These are phyloP conservation scores for Orycteropus afer DNA, from an alignment of 2,113 vertebrate genomes.

Conservation along the genomic window DNA sequence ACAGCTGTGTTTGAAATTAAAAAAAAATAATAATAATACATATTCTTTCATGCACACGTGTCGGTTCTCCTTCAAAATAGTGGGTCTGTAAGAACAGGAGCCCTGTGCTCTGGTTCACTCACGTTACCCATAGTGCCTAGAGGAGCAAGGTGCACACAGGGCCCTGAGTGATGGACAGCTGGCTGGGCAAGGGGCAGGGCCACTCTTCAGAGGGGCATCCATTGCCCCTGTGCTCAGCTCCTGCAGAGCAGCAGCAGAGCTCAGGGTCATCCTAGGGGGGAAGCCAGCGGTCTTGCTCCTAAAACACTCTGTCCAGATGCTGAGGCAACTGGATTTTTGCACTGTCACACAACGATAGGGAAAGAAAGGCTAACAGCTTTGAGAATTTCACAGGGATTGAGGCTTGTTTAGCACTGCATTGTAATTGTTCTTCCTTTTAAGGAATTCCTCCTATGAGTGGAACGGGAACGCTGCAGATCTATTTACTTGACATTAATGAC, in stretches of 20 bases:
- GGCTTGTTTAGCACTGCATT: neutral
- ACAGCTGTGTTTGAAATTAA: neutral
- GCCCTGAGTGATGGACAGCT: too few species aligned
- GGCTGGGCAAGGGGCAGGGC: accelerated
- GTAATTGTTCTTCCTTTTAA: conserved; percentile 78
- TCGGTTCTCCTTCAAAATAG: neutral
- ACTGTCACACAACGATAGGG: neutral
- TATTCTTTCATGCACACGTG: neutral
- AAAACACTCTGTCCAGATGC: neutral
- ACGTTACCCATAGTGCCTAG: neutral
- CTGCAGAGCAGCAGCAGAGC: neutral
- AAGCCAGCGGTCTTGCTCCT: neutral
- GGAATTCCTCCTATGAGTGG: conserved; percentile 94
- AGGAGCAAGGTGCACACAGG: accelerated
- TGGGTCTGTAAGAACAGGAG: neutral
- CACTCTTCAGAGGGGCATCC: accelerated
- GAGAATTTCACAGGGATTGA: neutral
- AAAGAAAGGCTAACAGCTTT: neutral
- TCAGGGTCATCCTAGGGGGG: neutral
- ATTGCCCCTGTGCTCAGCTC: neutral
- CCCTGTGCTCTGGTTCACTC: neutral
- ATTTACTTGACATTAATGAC: conserved; percentile 96
- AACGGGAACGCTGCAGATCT: conserved; percentile 96
- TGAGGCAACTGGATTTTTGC: neutral
- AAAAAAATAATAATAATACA: neutral